These are phyloP conservation scores for Corvus hawaiiensis DNA, from an alignment of 2,113 vertebrate genomes.

Conservation along the genomic window DNA sequence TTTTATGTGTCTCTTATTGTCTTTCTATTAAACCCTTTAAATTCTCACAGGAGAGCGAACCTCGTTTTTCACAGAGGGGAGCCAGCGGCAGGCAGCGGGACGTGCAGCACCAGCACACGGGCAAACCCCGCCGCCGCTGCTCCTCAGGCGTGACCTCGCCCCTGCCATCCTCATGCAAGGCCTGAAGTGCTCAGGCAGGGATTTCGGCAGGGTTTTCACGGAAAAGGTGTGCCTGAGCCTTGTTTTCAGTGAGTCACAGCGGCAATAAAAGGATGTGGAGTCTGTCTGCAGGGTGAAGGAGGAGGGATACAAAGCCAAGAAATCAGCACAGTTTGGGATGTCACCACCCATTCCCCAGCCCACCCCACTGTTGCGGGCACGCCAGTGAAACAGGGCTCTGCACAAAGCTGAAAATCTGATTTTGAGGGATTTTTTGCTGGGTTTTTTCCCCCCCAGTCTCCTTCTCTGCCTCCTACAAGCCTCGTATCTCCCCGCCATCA, in stretches of 20 bases:
- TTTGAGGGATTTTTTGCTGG: not conserved
- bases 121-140: too few species aligned
- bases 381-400: not conserved
- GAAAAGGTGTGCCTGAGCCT: not conserved
- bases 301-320: not conserved
- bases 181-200: not conserved
- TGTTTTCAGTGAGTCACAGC: not conserved
- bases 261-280: not conserved
- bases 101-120: too few species aligned
- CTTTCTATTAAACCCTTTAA: too few species aligned
- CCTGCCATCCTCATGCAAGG: rapidly evolving
- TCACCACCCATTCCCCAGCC: too few species aligned
- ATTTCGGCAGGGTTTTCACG: not conserved
- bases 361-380: too few species aligned
- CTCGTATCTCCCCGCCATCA: rapidly evolving
- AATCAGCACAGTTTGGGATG: not conserved
- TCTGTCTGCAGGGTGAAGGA: not conserved
- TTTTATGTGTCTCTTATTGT: too few species aligned
- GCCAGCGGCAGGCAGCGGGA: too few species aligned
- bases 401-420: not conserved
- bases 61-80: too few species aligned
- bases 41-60: too few species aligned
- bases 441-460: too few species aligned
- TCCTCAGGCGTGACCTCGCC: not conserved
- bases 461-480: not conserved